phyloP scores from a whole-genome alignment of 2,113 vertebrate genomes.

The Loxodonta africana region DNA sequence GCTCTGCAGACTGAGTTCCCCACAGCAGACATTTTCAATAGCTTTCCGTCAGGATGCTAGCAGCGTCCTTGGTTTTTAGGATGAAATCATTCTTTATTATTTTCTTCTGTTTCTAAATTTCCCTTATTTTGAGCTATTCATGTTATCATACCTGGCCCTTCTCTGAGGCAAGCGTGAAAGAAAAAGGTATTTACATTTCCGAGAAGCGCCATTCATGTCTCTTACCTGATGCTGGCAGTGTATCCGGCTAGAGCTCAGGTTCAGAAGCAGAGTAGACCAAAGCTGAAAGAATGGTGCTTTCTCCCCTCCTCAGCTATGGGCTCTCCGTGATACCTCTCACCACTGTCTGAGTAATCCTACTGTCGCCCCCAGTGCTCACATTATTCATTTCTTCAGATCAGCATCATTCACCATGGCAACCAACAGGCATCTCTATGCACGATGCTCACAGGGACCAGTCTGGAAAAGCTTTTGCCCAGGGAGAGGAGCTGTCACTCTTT shows the following conservation, averaged over 20 bases:
- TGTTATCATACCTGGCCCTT: background rate
- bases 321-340: slow-evolving; percentile 60
- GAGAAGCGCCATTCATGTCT: background rate
- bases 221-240: slow-evolving; percentile 72
- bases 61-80: slow-evolving; percentile 4
- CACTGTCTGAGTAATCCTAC: slow-evolving; percentile 77
- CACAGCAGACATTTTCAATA: slow-evolving; percentile 67
- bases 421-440: slow-evolving; percentile 75
- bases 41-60: background rate
- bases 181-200: slow-evolving; percentile 60
- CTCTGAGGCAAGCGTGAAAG: slow-evolving; percentile 58
- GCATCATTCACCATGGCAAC: slow-evolving; percentile 85
- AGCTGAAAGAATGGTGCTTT: background rate
- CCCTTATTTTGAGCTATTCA: background rate
- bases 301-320: slow-evolving; percentile 61
- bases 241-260: slow-evolving; percentile 23
- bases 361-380: slow-evolving; percentile 68
- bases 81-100: background rate
- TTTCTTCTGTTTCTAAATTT: slow-evolving; percentile 53
- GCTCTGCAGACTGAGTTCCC: slow-evolving; percentile 25
- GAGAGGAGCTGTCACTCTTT: slow-evolving; percentile 65
- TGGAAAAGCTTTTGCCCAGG: slow-evolving; percentile 50
- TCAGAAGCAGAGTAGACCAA: slow-evolving; percentile 35
- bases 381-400: slow-evolving; percentile 81
- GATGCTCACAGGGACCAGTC: slow-evolving; percentile 64